Evolutionary conservation across 2,888 invertebrate species (phyloP), one percentile per base, ranked within the genome.

Genomic region (Neocrepidodera transversa): DNA sequence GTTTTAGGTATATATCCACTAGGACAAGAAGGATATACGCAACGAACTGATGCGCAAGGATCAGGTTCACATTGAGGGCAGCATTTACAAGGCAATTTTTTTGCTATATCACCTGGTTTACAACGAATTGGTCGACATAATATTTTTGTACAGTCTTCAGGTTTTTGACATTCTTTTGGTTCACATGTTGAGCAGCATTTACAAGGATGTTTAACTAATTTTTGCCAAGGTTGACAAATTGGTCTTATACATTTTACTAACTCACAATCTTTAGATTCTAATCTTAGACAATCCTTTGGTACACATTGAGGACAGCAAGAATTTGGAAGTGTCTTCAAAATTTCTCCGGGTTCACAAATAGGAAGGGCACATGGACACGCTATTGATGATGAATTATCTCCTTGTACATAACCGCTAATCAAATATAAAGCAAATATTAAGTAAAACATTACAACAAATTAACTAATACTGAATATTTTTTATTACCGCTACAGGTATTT

Each of bases 221-320:
- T 2, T 6, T 32, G 32, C 32, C 32, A 32, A 13, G 11, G 32
- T 6, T 32, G 3, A 11, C 32, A 32, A 1, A 4, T 10, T 32
- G 32, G 13, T 13, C 6, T 32, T 2, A 6, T 2, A 13, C 32
- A 32, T 4, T 11, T 3, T 13, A 11, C 32, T 13, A 10, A 1
- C 10, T n/a, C 32, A 13, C 32, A 32, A 3, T 23, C 23, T n/a
- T n/a, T n/a, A n/a, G n/a, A n/a, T 10, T 30, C 8, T 10, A 10
- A 2, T 10, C n/a, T 2, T 30, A 6, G 2, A 10, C n/a, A 10
- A 13, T 32, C 32, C 3, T 32, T 10, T 32, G 32, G 32, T 11
- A 32, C 32, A n/a, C 45, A 45, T 28, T 16, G 14, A 26, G 45
- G 23, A 20, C 45, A 45, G 16, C 45, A 45, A 26, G 26, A 8